phyloP scores from a whole-genome alignment of 1,140 invertebrate genomes.

The Varroa destructor region DNA sequence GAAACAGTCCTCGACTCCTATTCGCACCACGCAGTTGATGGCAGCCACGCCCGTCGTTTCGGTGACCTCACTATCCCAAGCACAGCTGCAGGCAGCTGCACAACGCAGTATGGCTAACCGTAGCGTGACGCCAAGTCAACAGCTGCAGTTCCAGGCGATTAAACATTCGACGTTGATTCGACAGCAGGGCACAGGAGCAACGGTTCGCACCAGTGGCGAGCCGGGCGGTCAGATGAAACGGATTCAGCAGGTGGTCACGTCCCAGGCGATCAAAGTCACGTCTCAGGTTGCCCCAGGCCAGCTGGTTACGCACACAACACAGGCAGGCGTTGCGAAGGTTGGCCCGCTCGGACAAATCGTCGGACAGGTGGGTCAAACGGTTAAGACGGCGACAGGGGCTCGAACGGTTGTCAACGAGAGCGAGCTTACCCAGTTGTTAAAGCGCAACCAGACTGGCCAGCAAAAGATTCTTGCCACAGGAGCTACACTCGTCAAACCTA shows the following conservation, averaged over 20 bases:
- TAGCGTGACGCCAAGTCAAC: conserved; percentile 31
- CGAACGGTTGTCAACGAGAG: conserved; percentile 23
- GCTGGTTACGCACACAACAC: conserved; percentile 4
- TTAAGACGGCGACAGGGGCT: not conserved
- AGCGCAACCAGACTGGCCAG: conserved; percentile 17
- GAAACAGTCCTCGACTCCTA: conserved; percentile 31
- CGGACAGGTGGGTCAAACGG: conserved; percentile 8
- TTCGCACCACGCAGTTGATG: conserved; percentile 31
- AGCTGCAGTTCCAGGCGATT: conserved; percentile 29
- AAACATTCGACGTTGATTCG: conserved; percentile 31
- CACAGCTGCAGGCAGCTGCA: conserved; percentile 39
- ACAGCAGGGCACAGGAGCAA: conserved; percentile 15
- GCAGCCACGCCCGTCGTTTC: conserved; percentile 38
- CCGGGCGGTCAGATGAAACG: conserved; percentile 15
- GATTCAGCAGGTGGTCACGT: conserved; percentile 6
- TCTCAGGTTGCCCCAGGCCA: conserved; percentile 8
- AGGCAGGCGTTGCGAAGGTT: conserved; percentile 1
- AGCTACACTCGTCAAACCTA: conserved; percentile 25
- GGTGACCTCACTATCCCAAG: conserved; percentile 38
- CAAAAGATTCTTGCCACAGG: conserved; percentile 24
- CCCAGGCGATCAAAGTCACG: not conserved
- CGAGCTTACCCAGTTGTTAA: conserved; percentile 8
- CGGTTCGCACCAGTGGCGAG: conserved; percentile 33
- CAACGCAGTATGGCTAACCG: conserved; percentile 33
- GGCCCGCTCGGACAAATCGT: conserved; percentile 4